Conservation (phyloP, 2,888 invertebrate genomes). For the Cyrtodaria siliqua region DNA sequence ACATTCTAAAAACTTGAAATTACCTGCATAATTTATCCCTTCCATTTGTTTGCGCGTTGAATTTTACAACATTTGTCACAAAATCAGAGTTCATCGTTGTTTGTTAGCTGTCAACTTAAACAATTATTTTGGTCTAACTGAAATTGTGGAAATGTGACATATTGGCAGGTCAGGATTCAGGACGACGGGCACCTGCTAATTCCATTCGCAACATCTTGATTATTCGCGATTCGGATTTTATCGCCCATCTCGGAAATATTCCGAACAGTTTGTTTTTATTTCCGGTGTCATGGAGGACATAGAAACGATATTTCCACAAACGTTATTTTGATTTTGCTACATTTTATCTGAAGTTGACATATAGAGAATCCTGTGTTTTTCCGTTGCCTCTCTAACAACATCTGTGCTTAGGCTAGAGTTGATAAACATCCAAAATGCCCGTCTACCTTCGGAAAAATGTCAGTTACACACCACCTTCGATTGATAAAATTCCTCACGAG, state of each 20-base stretch:
- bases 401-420: too few relatives aligned
- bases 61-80: constrained; percentile 76
- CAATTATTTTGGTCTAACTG: too few relatives aligned
- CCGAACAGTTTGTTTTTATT: constrained; percentile 67
- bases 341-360: too few relatives aligned
- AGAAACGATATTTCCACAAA: constrained; percentile 45
- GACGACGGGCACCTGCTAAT: constrained; percentile 14
- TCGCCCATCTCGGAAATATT: background rate
- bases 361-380: too few relatives aligned
- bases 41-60: constrained; percentile 79
- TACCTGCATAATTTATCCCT: constrained; percentile 82
- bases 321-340: too few relatives aligned
- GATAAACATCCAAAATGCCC: constrained; percentile 82
- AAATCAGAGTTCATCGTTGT: constrained; percentile 62
- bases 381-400: too few relatives aligned
- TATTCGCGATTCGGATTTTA: constrained; percentile 8
- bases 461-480: constrained; percentile 79
- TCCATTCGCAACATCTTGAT: constrained; percentile 3
- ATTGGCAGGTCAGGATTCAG: constrained; percentile 12
- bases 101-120: too few relatives aligned
- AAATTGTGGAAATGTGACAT: too few relatives aligned
- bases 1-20: too few relatives aligned
- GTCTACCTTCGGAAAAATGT: constrained; percentile 80
- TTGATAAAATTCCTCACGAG: constrained; percentile 76
- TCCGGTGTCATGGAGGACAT: constrained; percentile 74